phyloP scores from a whole-genome alignment of 1,140 invertebrate species.

The Laupala kohalensis region DNA sequence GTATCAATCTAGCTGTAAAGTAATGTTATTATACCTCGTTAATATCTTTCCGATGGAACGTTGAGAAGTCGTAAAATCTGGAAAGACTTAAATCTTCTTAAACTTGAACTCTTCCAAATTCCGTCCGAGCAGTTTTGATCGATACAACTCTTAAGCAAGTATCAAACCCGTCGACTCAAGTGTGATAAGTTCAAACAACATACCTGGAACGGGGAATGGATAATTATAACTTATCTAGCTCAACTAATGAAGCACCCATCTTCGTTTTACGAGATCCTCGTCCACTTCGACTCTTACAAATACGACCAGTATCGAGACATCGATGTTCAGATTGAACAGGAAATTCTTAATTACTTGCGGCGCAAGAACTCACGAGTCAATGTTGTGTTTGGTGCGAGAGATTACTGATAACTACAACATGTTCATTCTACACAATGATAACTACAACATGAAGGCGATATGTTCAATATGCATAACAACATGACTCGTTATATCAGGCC shows the following conservation, averaged over 20 bases:
- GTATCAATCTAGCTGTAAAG: neutral
- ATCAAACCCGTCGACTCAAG: no score
- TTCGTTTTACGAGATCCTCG: neutral
- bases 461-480: neutral
- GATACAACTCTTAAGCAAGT: no score
- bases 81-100: no score
- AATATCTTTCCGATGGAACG: neutral
- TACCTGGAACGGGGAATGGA: neutral
- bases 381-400: no score
- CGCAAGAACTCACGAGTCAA: neutral
- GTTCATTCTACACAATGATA: neutral
- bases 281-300: neutral
- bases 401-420: neutral
- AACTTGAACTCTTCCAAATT: no score
- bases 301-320: neutral
- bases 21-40: neutral
- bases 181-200: no score
- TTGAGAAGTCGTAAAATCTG: no score
- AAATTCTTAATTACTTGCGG: neutral
- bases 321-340: neutral
- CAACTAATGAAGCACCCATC: neutral
- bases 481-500: neutral
- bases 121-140: no score
- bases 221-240: neutral
- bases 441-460: neutral